phyloP scores from a whole-genome alignment of 2,113 vertebrate species.

The Brachypteracias leptosomus region DNA sequence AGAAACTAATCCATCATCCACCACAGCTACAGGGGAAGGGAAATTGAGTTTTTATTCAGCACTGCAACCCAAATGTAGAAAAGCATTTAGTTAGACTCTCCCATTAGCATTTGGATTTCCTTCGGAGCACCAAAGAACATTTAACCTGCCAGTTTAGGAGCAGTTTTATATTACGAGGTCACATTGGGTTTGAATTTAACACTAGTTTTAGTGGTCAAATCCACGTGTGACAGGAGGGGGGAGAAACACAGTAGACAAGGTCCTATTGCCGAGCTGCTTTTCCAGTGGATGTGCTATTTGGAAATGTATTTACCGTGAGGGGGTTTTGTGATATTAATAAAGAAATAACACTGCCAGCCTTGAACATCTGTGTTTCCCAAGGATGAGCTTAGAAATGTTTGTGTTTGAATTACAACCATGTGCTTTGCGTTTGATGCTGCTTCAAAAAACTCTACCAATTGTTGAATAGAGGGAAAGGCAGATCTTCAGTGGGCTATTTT shows the following conservation, averaged over 20 bases:
- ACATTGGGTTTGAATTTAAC: neutral
- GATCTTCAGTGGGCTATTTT: neutral
- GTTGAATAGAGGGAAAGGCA: accelerated
- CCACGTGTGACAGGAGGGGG: neutral
- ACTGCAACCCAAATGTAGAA: neutral
- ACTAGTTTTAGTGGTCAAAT: neutral
- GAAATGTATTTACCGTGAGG: accelerated
- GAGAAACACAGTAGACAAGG: neutral
- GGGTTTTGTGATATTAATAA: neutral
- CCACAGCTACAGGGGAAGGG: neutral
- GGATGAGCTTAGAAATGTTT: neutral
- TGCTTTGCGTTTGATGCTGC: neutral
- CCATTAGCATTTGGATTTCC: neutral
- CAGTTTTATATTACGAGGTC: neutral
- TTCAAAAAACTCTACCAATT: neutral
- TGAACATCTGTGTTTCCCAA: neutral
- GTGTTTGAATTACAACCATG: accelerated
- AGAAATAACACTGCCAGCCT: neutral
- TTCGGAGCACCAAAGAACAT: neutral
- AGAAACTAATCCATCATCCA: neutral
- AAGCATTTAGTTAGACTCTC: neutral
- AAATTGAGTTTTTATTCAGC: neutral
- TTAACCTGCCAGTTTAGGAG: neutral
- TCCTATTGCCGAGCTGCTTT: accelerated
- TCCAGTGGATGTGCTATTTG: neutral